Evolutionary conservation across 2,888 invertebrate species (phyloP).

Genomic region (Microplitis deprimator): DNA sequence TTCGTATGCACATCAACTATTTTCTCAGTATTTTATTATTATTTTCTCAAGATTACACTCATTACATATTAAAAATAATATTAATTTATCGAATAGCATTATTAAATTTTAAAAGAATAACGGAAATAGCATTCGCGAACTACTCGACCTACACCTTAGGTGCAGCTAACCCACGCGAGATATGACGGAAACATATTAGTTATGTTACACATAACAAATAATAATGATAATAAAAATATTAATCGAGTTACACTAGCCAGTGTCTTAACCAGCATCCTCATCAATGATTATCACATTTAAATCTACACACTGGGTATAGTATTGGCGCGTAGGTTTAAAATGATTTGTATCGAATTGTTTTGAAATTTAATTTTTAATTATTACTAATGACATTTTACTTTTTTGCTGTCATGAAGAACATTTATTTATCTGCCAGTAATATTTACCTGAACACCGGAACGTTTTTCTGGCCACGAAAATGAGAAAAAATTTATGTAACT

Average conservation of each 20-base stretch:
- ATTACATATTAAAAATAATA: not conserved
- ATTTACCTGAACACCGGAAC: no score
- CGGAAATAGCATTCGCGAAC: conserved; percentile 53
- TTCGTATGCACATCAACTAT: not conserved
- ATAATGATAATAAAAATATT: conserved; percentile 5
- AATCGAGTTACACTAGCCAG: conserved; percentile 8
- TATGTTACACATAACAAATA: conserved; percentile 22
- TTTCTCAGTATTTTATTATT: not conserved
- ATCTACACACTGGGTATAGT: not conserved
- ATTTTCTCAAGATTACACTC: not conserved
- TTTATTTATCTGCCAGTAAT: not conserved
- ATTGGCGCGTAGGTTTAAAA: conserved; percentile 10
- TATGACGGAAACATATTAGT: conserved; percentile 43
- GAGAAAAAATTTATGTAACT: no score
- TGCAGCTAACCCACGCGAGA: conserved; percentile 53
- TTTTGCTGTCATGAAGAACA: not conserved
- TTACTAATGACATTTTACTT: not conserved
- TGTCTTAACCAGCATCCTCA: not conserved
- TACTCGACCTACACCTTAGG: conserved; percentile 46
- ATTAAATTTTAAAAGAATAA: conserved; percentile 49
- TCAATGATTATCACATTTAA: not conserved
- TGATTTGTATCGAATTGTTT: conserved; percentile 26
- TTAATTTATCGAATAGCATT: not conserved
- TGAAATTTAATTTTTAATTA: conserved; percentile 18
- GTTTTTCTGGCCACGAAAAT: no score